Evolutionary conservation across 2,113 vertebrate species (phyloP).

Genomic region (Pollimyrus isidori): DNA sequence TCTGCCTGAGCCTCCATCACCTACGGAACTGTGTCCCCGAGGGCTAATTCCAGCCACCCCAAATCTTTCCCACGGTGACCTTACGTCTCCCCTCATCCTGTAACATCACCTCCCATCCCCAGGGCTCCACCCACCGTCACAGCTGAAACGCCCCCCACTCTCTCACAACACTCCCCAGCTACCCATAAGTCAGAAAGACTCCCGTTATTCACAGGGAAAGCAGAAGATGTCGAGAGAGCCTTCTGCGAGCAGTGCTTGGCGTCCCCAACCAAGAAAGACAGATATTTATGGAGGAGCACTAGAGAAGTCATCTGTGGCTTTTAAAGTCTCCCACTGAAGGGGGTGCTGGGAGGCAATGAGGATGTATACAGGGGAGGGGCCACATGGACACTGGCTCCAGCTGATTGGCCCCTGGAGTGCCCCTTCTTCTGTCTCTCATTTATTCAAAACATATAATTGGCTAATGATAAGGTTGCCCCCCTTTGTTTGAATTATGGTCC

Average conservation of each 20-base stretch:
- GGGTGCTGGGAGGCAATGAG: background rate
- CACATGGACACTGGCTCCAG: background rate
- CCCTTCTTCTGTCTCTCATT: background rate
- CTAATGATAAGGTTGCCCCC: background rate
- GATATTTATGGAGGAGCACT: background rate
- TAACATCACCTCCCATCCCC: background rate
- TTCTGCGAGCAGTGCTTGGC: background rate
- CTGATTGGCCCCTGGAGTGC: background rate
- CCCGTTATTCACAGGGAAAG: background rate
- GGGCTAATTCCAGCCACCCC: background rate
- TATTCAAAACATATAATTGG: background rate
- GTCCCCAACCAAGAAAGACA: background rate
- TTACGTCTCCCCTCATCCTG: background rate
- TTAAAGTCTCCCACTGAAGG: background rate
- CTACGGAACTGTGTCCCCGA: background rate
- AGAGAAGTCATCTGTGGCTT: background rate
- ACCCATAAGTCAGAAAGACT: background rate
- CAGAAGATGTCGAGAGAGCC: background rate
- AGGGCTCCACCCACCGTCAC: background rate
- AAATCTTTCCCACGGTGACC: background rate
- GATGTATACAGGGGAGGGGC: background rate
- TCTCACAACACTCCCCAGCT: background rate
- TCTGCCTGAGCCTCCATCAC: background rate
- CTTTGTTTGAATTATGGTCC: background rate
- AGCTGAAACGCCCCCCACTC: background rate